Base-by-base conservation (phyloP, 1,140 invertebrate species). In the Steinernema feltiae region DNA sequence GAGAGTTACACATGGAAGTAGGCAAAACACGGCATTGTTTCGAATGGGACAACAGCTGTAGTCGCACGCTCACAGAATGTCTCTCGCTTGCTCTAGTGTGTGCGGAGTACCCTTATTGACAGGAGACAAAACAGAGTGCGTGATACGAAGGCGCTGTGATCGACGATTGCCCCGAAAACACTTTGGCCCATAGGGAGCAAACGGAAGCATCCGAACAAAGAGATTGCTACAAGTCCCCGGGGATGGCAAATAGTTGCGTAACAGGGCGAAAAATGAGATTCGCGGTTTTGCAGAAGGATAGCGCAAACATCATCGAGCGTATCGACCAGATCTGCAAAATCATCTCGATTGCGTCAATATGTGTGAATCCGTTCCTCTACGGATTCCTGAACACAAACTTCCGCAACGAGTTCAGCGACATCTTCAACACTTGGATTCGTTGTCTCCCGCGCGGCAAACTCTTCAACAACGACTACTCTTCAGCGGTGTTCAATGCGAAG, bases 281-380 rank as follows among this genome's bases (percentile, higher is more conserved):
- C 29, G 1, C 30, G n/a, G 21, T 32, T 31, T 74, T 83, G 53
- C 76, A 80, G 79, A 80, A 84, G 76, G 82, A 74, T 24, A 76
- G 76, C 72, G 79, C 82, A 3, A 76, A 75, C 27, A 75, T 85
- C 35, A 82, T 86, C 31, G 85, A 85, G 70, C 73, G 85, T 15
- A 74, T 85, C 32, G 84, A 85, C 69, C 85, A 85, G 72, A 69
- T 74, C 0, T 86, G 82, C 72, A 85, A 85, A 73, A 78, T 85
- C 46, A 76, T 85, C 30, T 86, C 85, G 29, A 85, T 85, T 75
- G 75, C 84, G 1, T 86, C 85, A 21, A 86, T 86, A 41, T 85
- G 85, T 35, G 79, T 85, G 15, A 85, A 85, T 76, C 84, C 84
- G n/a, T 79, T 86, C 48, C 84, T 85, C 29, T 85, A 85, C 79